A percentile compares a stretch with the other conserved stretches of the same genome.
Conservation (phyloP, 2,113 vertebrate genomes). For the Aldabrachelys gigantea region DNA sequence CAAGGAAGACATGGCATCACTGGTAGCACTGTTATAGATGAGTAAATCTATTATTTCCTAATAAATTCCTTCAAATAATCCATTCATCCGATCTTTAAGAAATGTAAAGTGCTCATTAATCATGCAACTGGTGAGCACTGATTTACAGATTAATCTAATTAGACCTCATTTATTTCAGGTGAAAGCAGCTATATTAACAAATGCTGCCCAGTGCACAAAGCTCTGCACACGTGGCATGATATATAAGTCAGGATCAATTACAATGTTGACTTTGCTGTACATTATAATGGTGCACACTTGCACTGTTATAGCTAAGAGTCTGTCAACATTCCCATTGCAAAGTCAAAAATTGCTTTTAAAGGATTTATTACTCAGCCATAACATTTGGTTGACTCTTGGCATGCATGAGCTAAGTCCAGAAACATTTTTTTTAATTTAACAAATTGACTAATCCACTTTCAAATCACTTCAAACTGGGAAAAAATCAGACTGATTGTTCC, state of each 20-base stretch:
- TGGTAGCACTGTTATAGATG: neutral
- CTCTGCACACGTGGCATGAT: neutral
- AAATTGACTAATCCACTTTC: neutral
- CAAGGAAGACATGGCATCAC: neutral
- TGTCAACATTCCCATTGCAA: slow-evolving; percentile 59
- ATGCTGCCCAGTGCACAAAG: slow-evolving; percentile 20
- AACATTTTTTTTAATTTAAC: neutral
- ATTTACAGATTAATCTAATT: slow-evolving; percentile 60
- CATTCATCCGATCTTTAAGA: neutral
- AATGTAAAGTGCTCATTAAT: slow-evolving; percentile 51
- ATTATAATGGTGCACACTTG: slow-evolving; percentile 9
- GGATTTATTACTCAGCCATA: slow-evolving; percentile 54
- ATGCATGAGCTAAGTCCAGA: neutral
- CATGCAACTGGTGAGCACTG: slow-evolving; percentile 29
- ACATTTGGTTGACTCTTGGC: slow-evolving; percentile 63
- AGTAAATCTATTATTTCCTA: slow-evolving; percentile 5
- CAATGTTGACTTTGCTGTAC: slow-evolving; percentile 16
- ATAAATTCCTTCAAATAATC: neutral
- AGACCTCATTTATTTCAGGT: slow-evolving; percentile 57
- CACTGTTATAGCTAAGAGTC: slow-evolving; percentile 23
- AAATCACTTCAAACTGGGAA: slow-evolving; percentile 12
- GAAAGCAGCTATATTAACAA: slow-evolving; percentile 20
- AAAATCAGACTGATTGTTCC: neutral
- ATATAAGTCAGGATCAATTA: slow-evolving; percentile 56
- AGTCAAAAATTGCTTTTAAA: slow-evolving; percentile 53